These are phyloP conservation scores for Ctena decussata DNA, from an alignment of 2,888 invertebrate genomes.

Conservation along the genomic window DNA sequence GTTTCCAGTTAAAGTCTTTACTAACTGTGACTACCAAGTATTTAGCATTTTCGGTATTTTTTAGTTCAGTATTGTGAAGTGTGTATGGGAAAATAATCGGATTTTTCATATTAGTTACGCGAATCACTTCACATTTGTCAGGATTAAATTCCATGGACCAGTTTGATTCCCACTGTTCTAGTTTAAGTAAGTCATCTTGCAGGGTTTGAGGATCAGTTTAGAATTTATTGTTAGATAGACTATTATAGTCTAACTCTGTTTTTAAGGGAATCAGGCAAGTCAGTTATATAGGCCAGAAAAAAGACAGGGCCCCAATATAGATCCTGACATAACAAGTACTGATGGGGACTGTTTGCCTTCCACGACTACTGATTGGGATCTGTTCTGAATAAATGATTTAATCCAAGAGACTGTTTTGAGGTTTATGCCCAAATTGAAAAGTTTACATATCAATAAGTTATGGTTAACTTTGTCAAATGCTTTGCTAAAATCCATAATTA, in stretches of 20 bases:
- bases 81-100: slow-evolving; percentile 10
- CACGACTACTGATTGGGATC: background rate
- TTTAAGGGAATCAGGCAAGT: slow-evolving; percentile 16
- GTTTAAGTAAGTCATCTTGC: background rate
- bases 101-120: slow-evolving; percentile 11
- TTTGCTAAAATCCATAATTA: background rate
- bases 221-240: slow-evolving; percentile 7
- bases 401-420: slow-evolving; percentile 11
- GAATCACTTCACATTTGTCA: slow-evolving; percentile 23
- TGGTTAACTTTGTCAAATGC: background rate
- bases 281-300: slow-evolving; percentile 30
- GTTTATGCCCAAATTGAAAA: background rate
- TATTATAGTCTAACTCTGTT: slow-evolving; percentile 10
- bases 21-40: slow-evolving; percentile 6
- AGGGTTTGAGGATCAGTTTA: background rate
- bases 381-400: background rate
- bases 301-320: slow-evolving; percentile 13
- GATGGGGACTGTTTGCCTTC: background rate
- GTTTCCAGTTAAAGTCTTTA: background rate
- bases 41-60: slow-evolving; percentile 15
- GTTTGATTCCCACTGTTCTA: slow-evolving; percentile 17
- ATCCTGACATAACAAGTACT: background rate
- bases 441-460: background rate
- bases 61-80: slow-evolving; percentile 17
- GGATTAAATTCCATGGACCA: slow-evolving; percentile 29